Conservation (phyloP, 2,113 vertebrate genomes). For the Phasianus colchicus region DNA sequence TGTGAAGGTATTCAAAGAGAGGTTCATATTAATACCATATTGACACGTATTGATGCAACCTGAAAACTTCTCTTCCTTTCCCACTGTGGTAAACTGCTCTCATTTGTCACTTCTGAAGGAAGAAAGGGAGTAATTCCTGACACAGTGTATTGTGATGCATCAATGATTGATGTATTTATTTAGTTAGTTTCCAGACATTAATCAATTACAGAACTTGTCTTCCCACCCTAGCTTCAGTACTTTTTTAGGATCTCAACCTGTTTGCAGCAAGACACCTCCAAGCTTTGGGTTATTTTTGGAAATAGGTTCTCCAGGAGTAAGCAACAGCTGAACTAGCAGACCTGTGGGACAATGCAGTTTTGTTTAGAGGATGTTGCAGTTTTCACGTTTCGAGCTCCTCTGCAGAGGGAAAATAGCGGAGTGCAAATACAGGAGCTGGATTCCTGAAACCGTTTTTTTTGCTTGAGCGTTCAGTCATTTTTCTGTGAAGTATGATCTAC, state of each 20-base stretch:
- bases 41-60: not conserved
- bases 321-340: not conserved
- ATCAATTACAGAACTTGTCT: not conserved
- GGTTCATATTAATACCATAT: not conserved
- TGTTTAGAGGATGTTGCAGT: not conserved
- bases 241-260: not conserved
- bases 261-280: not conserved
- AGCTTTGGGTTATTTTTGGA: not conserved
- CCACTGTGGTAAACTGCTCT: not conserved
- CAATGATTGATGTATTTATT: not conserved
- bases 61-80: not conserved
- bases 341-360: not conserved
- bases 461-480: not conserved
- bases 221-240: not conserved
- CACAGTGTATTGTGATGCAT: not conserved
- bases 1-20: not conserved
- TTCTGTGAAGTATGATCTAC: not conserved
- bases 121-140: not conserved
- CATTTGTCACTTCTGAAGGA: constrained; percentile 23
- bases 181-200: not conserved
- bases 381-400: not conserved
- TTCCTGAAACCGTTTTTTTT: not conserved
- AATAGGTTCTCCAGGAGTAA: not conserved
- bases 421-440: not conserved
- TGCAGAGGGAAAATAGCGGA: not conserved